Conservation (phyloP, 30 jellyfish, hydroid and myxozoan species). For the Aurelia aurita region DNA sequence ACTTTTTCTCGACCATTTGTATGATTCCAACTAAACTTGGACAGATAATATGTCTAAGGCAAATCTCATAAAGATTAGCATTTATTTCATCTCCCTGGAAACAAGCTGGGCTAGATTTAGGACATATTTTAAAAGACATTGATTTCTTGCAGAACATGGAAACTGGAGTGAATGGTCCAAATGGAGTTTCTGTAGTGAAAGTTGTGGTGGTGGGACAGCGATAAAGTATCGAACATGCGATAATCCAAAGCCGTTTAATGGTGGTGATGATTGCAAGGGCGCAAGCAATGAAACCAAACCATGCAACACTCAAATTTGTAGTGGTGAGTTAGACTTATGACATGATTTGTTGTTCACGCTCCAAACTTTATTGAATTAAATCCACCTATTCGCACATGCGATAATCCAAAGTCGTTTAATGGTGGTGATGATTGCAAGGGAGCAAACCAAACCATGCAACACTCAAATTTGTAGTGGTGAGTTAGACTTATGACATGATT, state of each 20-base stretch:
- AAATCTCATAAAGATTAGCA: neutral
- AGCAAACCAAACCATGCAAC: slow-evolving; percentile 17
- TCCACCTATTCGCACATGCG: slow-evolving; percentile 59
- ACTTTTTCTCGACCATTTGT: too few relatives aligned
- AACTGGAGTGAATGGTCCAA: slow-evolving; percentile 77
- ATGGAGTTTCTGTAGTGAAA: slow-evolving; percentile 70
- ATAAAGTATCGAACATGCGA: slow-evolving; percentile 36
- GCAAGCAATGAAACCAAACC: neutral
- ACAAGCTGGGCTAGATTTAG: neutral
- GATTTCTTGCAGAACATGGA: slow-evolving; percentile 60
- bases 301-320: slow-evolving; percentile 48
- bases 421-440: slow-evolving; percentile 75
- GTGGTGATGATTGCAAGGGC: slow-evolving; percentile 72
- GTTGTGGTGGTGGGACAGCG: slow-evolving; percentile 68
- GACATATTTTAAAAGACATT: neutral
- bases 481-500: neutral
- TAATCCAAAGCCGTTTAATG: slow-evolving; percentile 74
- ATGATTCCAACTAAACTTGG: too few relatives aligned
- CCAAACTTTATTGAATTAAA: too few relatives aligned
- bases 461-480: slow-evolving; percentile 59
- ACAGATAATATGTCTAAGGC: too few relatives aligned
- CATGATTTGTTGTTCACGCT: too few relatives aligned
- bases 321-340: slow-evolving; percentile 32
- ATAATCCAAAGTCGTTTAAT: slow-evolving; percentile 65
- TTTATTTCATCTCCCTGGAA: neutral